Evolutionary conservation across 2,888 invertebrate genomes (phyloP).

Genomic region (Torymus tubicola): DNA sequence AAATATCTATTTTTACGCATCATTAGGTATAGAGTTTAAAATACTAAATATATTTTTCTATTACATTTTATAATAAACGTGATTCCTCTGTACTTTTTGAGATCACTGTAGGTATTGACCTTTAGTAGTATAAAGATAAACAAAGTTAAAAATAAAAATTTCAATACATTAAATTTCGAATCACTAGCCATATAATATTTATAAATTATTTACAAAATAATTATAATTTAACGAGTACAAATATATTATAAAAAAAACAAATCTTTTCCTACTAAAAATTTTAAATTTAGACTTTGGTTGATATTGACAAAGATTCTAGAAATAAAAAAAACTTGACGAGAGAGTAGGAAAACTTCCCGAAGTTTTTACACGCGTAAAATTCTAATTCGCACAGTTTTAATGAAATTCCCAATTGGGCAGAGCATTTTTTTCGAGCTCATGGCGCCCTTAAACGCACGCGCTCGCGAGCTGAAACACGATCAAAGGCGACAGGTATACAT

Average conservation of each 20-base stretch:
- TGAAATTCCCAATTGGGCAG: conserved; percentile 33
- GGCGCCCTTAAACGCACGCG: background rate
- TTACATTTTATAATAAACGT: conserved; percentile 2
- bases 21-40: background rate
- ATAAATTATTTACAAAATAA: background rate
- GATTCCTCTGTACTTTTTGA: conserved; percentile 13
- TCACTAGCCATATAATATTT: conserved; percentile 2
- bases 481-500: conserved; percentile 29
- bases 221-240: background rate
- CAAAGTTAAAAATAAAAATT: background rate
- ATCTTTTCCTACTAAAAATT: no score
- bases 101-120: conserved; percentile 21
- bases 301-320: no score
- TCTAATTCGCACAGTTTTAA: conserved; percentile 30
- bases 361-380: background rate
- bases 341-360: background rate
- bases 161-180: background rate
- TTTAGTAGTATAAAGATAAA: background rate
- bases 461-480: conserved; percentile 33
- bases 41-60: background rate
- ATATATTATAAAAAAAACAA: no score
- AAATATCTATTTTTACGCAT: background rate
- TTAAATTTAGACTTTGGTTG: no score
- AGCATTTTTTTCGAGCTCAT: conserved; percentile 22
- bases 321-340: no score